Base-by-base conservation (phyloP, 2,113 vertebrate species). In the Sardina pilchardus region DNA sequence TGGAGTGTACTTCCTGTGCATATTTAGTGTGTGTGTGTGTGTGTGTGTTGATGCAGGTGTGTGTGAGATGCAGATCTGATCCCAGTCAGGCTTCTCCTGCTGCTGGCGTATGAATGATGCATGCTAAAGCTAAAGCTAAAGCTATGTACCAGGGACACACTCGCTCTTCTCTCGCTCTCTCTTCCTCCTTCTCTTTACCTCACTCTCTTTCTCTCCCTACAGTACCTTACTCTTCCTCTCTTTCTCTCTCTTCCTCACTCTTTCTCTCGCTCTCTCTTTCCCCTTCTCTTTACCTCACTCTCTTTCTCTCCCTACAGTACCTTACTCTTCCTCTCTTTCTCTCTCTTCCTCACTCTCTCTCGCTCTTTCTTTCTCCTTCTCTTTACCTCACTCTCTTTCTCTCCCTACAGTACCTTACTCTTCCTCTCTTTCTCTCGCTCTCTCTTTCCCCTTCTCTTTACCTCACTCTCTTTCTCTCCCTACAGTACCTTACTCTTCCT, bases 21-120 rank as follows among this genome's bases (percentile, higher is more conserved):
- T 36, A 36, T 39, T 78, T 75, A 17, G 67, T 34, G 26, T 75
- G 67, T 75, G 26, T 14, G 67, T 34, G 67, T 75, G 26, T 75
- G 67, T 75, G 30, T 3, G 30, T 78, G 71, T 34, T n/a, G n/a
- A n/a, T n/a, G 4, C 17, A 34, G 12, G 30, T 78, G 71, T 36
- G 71, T 78, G 36, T 36, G 71, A 36, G 34, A 78, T 78, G 71
- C 71, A 78, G 71, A 36, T 6, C 1, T 39, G 30, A 78, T 78
- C 71, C 71, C 71, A 36, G 71, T 16, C 30, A 78, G 30, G 26
- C 3, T 36, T 78, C 26, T 71, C 63, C 71, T 34, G 26, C 71
- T 78, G 71, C 71, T 34, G 71, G 16, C 4, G 71, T 12, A 36
- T 78, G 71, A 78, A 78, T 78, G 71, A 78, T 78, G 71, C 71